These are phyloP conservation scores for Margarornis squamiger DNA, from an alignment of 2,797 vertebrate genomes.

Conservation along the genomic window DNA sequence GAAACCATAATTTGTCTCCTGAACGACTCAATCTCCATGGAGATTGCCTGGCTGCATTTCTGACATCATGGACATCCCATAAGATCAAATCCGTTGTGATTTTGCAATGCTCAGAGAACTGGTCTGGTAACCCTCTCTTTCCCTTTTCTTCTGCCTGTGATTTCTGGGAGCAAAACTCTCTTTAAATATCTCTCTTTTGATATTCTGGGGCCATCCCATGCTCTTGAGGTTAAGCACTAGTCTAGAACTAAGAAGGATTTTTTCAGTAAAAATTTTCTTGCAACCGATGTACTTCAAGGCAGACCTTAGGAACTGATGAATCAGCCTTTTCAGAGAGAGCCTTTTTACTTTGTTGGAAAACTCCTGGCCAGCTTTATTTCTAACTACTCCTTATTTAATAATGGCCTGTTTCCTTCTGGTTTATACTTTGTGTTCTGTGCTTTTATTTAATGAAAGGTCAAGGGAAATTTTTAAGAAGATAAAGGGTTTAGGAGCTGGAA, in stretches of 20 bases:
- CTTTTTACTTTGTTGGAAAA: neutral
- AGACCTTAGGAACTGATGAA: neutral
- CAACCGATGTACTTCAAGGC: neutral
- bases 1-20: neutral
- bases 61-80: neutral
- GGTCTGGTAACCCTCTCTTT: neutral
- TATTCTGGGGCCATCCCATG: neutral
- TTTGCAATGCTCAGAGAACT: neutral
- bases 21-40: neutral
- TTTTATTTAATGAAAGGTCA: neutral
- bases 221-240: neutral
- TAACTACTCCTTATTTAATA: neutral
- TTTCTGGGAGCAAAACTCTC: neutral
- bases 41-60: neutral
- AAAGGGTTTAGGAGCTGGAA: neutral
- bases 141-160: neutral
- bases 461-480: neutral
- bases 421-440: neutral
- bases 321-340: neutral
- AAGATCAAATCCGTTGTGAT: neutral
- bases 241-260: neutral
- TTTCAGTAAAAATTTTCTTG: neutral
- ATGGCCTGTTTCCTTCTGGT: neutral
- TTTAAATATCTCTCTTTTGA: neutral
- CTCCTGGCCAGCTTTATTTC: neutral